Evolutionary conservation across 2,888 invertebrate genomes (phyloP).

Genomic region (Meganola albula): DNA sequence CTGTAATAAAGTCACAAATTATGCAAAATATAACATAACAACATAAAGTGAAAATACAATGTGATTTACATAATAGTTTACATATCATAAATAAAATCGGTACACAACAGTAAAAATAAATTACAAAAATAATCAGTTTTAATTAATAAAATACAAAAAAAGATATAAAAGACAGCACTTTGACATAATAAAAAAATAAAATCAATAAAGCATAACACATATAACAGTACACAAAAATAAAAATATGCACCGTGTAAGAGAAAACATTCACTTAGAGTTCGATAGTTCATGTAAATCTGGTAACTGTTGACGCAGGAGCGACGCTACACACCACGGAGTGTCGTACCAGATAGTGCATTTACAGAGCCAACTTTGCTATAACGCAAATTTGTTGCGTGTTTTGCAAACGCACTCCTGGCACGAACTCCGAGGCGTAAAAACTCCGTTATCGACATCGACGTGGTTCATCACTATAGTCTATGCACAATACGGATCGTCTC

Average conservation of each 20-base stretch:
- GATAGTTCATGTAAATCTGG: slow-evolving; percentile 41
- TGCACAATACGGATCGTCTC: slow-evolving; percentile 57
- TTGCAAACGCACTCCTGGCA: slow-evolving; percentile 99
- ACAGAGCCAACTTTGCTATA: slow-evolving; percentile 84
- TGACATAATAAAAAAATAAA: slow-evolving; percentile 21
- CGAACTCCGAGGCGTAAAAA: slow-evolving; percentile 87
- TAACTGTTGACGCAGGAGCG: slow-evolving; percentile 53
- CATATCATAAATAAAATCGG: slow-evolving; percentile 22
- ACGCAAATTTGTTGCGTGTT: slow-evolving; percentile 73
- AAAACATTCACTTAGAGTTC: slow-evolving; percentile 51
- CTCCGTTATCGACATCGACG: slow-evolving; percentile 54
- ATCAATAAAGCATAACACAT: slow-evolving; percentile 17
- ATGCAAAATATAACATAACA: slow-evolving; percentile 29
- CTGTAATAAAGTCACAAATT: slow-evolving; percentile 41
- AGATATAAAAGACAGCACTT: slow-evolving; percentile 24
- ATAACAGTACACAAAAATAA: slow-evolving; percentile 22
- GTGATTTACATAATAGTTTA: slow-evolving; percentile 23
- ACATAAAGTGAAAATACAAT: slow-evolving; percentile 18
- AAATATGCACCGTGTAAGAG: slow-evolving; percentile 9
- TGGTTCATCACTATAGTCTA: slow-evolving; percentile 61
- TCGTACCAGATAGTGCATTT: slow-evolving; percentile 99
- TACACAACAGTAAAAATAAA: slow-evolving; percentile 24
- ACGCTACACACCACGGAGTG: slow-evolving; percentile 84
- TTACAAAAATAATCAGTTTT: slow-evolving; percentile 18
- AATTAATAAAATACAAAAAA: slow-evolving; percentile 21